Percentiles rank a stretch among this genome's conserved stretches.
phyloP scores from a whole-genome alignment of 2,113 vertebrate species.

The Lepisosteus osseus region DNA sequence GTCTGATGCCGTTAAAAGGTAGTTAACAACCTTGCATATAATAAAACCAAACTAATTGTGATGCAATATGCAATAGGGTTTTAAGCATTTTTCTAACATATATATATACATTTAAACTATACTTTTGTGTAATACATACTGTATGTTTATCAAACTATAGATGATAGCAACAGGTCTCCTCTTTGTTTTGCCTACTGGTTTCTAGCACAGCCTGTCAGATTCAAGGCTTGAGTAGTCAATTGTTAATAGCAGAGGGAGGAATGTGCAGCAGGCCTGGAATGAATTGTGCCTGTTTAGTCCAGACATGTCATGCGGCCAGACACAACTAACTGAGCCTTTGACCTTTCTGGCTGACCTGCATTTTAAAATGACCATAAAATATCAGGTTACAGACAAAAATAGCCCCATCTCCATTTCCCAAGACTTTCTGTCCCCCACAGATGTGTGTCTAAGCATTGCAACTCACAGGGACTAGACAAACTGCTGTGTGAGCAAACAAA shows the following conservation, averaged over 20 bases:
- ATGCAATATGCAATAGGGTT: no score
- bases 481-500: background rate
- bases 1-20: no score
- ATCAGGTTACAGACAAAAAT: constrained; percentile 54
- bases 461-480: background rate
- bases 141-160: no score
- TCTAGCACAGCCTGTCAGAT: constrained; percentile 7
- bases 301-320: constrained; percentile 52
- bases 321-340: constrained; percentile 49
- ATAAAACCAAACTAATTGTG: no score
- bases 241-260: constrained; percentile 43
- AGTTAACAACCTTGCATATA: no score
- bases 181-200: background rate
- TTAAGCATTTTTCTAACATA: no score
- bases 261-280: constrained; percentile 44
- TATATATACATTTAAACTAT: no score
- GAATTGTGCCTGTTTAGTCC: constrained; percentile 45
- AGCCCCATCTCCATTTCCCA: constrained; percentile 32
- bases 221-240: constrained; percentile 32
- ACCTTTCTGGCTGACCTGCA: constrained; percentile 55
- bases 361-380: constrained; percentile 54
- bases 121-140: no score
- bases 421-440: background rate
- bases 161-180: no score
- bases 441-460: background rate